Conservation (phyloP, 1,140 invertebrate genomes). For the Saccostrea glomerata region DNA sequence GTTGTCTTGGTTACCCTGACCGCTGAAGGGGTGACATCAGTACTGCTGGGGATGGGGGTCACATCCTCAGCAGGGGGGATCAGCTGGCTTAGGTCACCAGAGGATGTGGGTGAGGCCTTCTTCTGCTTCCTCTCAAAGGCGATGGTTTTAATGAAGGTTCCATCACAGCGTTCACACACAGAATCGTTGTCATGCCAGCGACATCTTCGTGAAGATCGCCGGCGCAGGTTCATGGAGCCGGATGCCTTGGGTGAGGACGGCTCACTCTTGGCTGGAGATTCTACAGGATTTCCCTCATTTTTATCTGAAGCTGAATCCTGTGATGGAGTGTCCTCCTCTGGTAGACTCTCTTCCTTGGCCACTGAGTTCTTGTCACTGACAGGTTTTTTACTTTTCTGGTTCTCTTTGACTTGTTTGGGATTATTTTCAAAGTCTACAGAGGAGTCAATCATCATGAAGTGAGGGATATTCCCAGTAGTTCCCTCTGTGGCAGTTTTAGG, state of each 20-base stretch:
- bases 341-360: not conserved
- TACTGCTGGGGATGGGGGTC: not conserved
- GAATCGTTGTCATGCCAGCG: slow-evolving; percentile 58
- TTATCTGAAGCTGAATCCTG: not conserved
- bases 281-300: not conserved
- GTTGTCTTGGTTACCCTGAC: not conserved
- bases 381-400: not conserved
- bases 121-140: slow-evolving; percentile 51
- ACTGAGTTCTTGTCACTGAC: not conserved
- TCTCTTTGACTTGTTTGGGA: not conserved
- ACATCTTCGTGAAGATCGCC: slow-evolving; percentile 48
- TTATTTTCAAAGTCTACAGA: not conserved
- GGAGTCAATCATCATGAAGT: slow-evolving; percentile 23
- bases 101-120: slow-evolving; percentile 16
- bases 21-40: not conserved
- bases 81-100: not conserved
- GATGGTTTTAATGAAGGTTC: slow-evolving; percentile 52
- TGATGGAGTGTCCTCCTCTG: no score
- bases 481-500: not conserved
- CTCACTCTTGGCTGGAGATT: not conserved
- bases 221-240: not conserved
- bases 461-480: not conserved
- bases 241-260: not conserved
- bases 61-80: not conserved
- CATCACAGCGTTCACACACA: slow-evolving; percentile 56